phyloP scores from a whole-genome alignment of 2,797 vertebrate species.

The Dendrocincla fuliginosa region DNA sequence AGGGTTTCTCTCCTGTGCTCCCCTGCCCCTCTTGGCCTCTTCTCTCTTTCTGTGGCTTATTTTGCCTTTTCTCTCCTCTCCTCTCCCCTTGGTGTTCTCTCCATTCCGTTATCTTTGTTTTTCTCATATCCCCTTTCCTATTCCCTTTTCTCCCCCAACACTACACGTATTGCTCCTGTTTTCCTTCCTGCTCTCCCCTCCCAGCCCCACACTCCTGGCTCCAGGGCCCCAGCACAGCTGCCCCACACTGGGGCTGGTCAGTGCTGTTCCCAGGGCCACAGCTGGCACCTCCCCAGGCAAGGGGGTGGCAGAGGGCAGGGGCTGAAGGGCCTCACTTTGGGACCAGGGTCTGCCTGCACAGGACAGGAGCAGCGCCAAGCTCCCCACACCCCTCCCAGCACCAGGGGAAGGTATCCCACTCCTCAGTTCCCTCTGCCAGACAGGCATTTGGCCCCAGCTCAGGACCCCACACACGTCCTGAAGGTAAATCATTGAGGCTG shows the following conservation, averaged over 20 bases:
- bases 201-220: neutral
- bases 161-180: accelerated
- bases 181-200: neutral
- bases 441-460: neutral
- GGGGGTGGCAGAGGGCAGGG: neutral
- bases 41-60: neutral
- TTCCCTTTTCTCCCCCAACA: neutral
- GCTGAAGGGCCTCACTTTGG: neutral
- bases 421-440: neutral
- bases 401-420: neutral
- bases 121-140: accelerated
- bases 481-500: neutral
- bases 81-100: neutral
- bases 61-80: neutral
- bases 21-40: neutral
- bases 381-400: neutral
- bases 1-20: neutral
- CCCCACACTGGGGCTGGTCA: accelerated
- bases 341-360: neutral
- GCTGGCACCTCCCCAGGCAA: neutral
- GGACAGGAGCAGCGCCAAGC: neutral
- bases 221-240: neutral
- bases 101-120: neutral
- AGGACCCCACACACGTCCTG: neutral
- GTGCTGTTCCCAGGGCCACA: neutral